Evolutionary conservation across 1,140 invertebrate species (phyloP), one percentile per base, ranked within the genome.

Genomic region (Alviniconcha marisindica): DNA sequence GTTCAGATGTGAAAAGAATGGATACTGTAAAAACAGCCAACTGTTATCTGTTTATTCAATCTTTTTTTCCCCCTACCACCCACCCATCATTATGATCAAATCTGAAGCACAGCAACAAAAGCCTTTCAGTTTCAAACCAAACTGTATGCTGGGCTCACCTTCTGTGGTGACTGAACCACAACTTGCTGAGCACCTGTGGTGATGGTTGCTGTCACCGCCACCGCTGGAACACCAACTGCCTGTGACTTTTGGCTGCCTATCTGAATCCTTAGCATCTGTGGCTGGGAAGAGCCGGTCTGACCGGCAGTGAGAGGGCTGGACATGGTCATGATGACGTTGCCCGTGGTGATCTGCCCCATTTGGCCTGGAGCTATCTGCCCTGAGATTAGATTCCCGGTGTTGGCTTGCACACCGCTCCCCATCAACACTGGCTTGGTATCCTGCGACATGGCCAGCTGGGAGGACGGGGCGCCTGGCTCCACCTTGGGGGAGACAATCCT

Each of bases 301-400:
- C 71, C 71, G 15, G 42, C 36, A n/a, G 14, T 28, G 12, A 18
- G 38, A 3, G 71, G 36, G 21, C 21, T 74, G 71, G 71, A 24
- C 71, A 74, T 74, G 38, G 71, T 28, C 71, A 76, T 51, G 42
- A 76, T 33, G 2, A 76, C 73, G 28, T 76, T 76, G 24, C 73
- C 73, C 4, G 44, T 2, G 36, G 36, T 12, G 3, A 21, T 40
- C 21, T 21, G 18, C 0, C 18, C 7, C 24, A 38, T 42, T 14
- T 40, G 28, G 28, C 44, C 42, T 7, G 60, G 24, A 14, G 60
- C 7, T 18, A 48, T 10, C 73, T 51, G 42, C 4, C 42, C n/a
- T 7, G 40, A 28, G 24, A 21, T 40, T 15, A 40, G 1, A 31
- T 33, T 31, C 4, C 28, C n/a, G 14, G 33, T 31, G 7, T 21